Conservation (phyloP, 2,113 vertebrate species). For the Pterocles gutturalis region DNA sequence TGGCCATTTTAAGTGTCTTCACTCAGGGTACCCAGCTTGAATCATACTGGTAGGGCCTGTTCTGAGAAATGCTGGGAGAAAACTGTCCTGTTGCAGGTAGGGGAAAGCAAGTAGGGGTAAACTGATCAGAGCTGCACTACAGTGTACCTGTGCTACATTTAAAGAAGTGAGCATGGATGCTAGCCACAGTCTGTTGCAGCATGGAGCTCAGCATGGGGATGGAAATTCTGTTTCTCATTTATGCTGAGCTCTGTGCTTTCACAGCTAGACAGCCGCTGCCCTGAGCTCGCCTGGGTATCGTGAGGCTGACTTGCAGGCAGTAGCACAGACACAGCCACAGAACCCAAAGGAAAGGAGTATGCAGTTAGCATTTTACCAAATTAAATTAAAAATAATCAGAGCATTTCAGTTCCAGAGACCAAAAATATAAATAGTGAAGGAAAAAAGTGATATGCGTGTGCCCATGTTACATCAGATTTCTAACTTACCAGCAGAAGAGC, state of each 20-base stretch:
- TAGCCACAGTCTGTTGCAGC: neutral
- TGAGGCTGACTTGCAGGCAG: neutral
- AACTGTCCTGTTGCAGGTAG: neutral
- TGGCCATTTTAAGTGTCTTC: neutral
- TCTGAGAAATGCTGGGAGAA: neutral
- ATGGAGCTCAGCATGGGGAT: neutral
- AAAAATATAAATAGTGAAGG: conserved; percentile 36
- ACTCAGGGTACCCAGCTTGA: neutral
- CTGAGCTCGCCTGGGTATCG: neutral
- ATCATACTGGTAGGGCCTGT: neutral
- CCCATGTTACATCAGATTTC: conserved; percentile 33
- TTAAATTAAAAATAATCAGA: conserved; percentile 36
- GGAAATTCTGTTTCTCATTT: neutral
- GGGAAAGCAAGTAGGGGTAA: neutral
- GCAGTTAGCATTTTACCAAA: conserved; percentile 21
- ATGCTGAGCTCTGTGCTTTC: neutral
- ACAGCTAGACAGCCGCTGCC: neutral
- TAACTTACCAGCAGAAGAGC: conserved; percentile 36
- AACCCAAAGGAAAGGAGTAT: conserved; percentile 14
- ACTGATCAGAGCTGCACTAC: neutral
- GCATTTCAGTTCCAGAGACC: conserved; percentile 45
- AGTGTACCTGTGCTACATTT: rapidly evolving
- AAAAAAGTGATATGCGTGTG: conserved; percentile 12
- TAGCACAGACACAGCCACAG: neutral
- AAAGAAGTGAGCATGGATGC: rapidly evolving